Conservation (phyloP, 2,113 vertebrate species). For the Esox niger region DNA sequence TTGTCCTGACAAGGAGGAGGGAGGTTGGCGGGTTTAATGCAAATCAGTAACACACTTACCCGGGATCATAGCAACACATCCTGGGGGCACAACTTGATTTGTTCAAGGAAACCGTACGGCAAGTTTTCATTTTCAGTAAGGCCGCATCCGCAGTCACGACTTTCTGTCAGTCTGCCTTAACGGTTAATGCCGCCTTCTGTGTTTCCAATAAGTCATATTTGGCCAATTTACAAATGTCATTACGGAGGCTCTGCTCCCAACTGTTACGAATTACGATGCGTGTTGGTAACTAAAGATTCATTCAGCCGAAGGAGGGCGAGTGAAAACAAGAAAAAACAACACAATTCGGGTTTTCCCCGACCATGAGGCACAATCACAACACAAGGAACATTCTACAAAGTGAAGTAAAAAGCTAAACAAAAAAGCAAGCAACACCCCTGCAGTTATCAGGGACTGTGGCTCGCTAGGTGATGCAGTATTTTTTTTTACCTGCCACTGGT, state of each 20-base stretch:
- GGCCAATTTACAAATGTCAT: no score
- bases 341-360: background rate
- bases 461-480: background rate
- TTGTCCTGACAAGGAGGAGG: background rate
- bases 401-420: background rate
- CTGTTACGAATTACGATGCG: no score
- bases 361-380: background rate
- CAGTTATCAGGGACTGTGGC: background rate
- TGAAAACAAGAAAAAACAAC: no score
- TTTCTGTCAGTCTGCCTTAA: no score
- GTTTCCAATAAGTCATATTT: no score
- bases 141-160: no score
- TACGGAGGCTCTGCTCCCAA: no score
- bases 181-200: no score
- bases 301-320: no score
- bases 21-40: background rate
- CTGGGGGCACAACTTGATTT: background rate
- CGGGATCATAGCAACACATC: background rate
- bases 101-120: background rate
- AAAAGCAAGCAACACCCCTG: background rate
- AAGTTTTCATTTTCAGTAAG: no score
- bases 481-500: constrained; percentile 4
- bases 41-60: background rate
- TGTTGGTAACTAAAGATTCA: no score
- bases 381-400: background rate